Percentiles rank a stretch among this genome's conserved stretches.
These are phyloP conservation scores for Silvanus unidentatus DNA, from an alignment of 2,888 invertebrate genomes.

Conservation along the genomic window DNA sequence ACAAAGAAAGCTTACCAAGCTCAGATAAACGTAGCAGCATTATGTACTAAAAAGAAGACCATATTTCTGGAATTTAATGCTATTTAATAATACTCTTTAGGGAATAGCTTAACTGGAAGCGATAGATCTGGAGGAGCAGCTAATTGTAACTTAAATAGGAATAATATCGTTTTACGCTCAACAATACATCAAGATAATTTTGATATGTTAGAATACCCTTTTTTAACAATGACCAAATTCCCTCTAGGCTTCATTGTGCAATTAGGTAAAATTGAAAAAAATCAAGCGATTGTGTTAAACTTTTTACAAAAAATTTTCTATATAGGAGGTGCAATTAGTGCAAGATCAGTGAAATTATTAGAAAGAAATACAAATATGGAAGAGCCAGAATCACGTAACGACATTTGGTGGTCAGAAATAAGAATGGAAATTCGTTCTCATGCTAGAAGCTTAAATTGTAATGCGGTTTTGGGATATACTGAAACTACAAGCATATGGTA, in stretches of 20 bases:
- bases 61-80: too few species aligned
- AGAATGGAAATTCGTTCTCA: slow-evolving; percentile 93
- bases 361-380: slow-evolving; percentile 78
- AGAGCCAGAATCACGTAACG: slow-evolving; percentile 85
- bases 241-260: slow-evolving; percentile 84
- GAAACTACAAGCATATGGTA: slow-evolving; percentile 91
- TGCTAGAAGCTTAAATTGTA: slow-evolving; percentile 85
- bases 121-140: slow-evolving; percentile 56
- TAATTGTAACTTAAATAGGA: slow-evolving; percentile 53
- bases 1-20: too few species aligned
- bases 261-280: slow-evolving; percentile 56
- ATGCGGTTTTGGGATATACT: slow-evolving; percentile 89
- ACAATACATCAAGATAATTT: slow-evolving; percentile 71
- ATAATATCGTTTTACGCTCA: slow-evolving; percentile 54
- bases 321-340: slow-evolving; percentile 73
- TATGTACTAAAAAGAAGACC: too few species aligned
- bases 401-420: slow-evolving; percentile 95
- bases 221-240: slow-evolving; percentile 86
- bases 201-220: slow-evolving; percentile 92
- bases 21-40: too few species aligned
- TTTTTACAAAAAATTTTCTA: neutral
- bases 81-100: slow-evolving; percentile 46
- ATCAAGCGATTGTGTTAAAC: too few species aligned
- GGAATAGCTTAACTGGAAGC: slow-evolving; percentile 67
- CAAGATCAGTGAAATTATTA: slow-evolving; percentile 76